phyloP scores from a whole-genome alignment of 1,140 invertebrate genomes.

The Rhizoglyphus robini region DNA sequence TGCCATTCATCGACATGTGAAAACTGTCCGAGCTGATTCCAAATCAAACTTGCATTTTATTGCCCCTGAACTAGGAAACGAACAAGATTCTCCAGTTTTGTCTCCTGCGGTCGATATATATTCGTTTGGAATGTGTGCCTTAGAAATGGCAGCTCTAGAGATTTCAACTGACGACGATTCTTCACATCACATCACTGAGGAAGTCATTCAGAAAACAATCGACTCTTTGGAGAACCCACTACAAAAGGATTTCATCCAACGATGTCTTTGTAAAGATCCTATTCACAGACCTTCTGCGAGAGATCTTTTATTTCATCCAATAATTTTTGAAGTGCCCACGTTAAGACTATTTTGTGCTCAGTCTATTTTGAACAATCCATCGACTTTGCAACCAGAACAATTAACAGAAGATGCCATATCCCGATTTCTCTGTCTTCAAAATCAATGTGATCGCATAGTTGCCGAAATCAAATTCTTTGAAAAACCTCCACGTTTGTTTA shows the following conservation, averaged over 20 bases:
- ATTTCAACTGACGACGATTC: slow-evolving; percentile 76
- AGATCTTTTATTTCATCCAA: slow-evolving; percentile 87
- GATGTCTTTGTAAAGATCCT: slow-evolving; percentile 75
- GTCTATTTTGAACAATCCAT: slow-evolving; percentile 68
- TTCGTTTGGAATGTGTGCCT: slow-evolving; percentile 96
- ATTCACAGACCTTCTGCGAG: slow-evolving; percentile 67
- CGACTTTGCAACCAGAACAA: slow-evolving; percentile 55
- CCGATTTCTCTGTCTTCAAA: slow-evolving; percentile 11
- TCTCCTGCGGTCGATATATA: slow-evolving; percentile 89
- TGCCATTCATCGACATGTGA: slow-evolving; percentile 96
- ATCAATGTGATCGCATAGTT: slow-evolving; percentile 54
- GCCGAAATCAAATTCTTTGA: slow-evolving; percentile 54
- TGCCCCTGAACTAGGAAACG: slow-evolving; percentile 89
- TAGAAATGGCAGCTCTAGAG: slow-evolving; percentile 93
- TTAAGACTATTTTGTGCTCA: slow-evolving; percentile 86
- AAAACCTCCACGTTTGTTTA: slow-evolving; percentile 41
- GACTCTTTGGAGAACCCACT: slow-evolving; percentile 61
- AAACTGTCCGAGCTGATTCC: slow-evolving; percentile 86
- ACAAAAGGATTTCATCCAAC: slow-evolving; percentile 78
- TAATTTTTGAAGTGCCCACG: slow-evolving; percentile 94
- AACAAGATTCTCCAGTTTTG: slow-evolving; percentile 26
- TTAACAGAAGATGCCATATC: slow-evolving; percentile 65
- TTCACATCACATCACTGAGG: slow-evolving; percentile 57
- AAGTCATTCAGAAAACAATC: slow-evolving; percentile 70
- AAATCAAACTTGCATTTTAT: slow-evolving; percentile 89